Percentiles rank a stretch among this genome's conserved stretches.
These are phyloP conservation scores for Astropecten irregularis DNA, from an alignment of 53 echinoderm and acorn worm genomes.

Conservation along the genomic window DNA sequence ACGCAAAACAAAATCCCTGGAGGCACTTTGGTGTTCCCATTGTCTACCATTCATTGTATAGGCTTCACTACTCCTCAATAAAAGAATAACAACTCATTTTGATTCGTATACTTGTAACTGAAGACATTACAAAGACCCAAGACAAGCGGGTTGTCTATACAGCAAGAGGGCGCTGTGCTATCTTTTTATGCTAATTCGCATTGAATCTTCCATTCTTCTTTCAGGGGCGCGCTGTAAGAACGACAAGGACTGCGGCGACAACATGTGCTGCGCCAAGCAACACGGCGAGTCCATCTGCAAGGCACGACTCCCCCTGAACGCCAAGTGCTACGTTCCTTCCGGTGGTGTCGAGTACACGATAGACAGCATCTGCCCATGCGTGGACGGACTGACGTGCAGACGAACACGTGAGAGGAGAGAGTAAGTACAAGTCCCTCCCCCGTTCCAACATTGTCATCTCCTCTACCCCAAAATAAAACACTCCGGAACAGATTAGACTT, in stretches of 20 bases:
- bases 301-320: conserved; percentile 69
- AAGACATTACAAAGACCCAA: background rate
- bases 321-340: conserved; percentile 91
- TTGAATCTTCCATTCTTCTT: conserved; percentile 16
- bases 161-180: too few relatives aligned
- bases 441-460: background rate
- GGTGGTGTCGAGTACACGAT: conserved; percentile 93
- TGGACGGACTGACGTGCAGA: conserved; percentile 85
- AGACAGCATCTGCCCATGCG: conserved; percentile 94
- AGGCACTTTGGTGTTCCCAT: too few relatives aligned
- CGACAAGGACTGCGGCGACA: conserved; percentile 80
- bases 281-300: conserved; percentile 99
- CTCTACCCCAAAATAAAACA: background rate
- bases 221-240: conserved; percentile 88
- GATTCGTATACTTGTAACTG: too few relatives aligned
- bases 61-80: too few relatives aligned
- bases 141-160: background rate
- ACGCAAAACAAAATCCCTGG: too few relatives aligned
- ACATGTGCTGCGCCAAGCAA: conserved; percentile 92
- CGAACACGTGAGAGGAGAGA: conserved; percentile 59
- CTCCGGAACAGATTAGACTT: too few relatives aligned
- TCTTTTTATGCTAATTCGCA: too few relatives aligned
- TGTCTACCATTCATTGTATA: too few relatives aligned
- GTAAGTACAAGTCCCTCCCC: conserved; percentile 35
- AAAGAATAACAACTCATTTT: too few relatives aligned